phyloP scores from a whole-genome alignment of 2,797 vertebrate species.

The Poeciliopsis turneri region DNA sequence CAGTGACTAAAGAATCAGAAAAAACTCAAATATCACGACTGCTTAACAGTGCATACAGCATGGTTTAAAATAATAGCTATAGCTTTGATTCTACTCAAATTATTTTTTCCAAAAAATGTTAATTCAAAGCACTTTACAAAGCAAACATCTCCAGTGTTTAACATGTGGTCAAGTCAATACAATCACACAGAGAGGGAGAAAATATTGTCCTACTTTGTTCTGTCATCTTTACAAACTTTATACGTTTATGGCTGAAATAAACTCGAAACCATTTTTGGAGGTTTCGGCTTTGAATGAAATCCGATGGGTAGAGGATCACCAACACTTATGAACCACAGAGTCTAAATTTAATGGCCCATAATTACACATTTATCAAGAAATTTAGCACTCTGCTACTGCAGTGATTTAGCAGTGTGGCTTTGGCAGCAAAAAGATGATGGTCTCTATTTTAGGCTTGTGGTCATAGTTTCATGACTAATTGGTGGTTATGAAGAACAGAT shows the following conservation, averaged over 20 bases:
- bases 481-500: neutral
- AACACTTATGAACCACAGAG: neutral
- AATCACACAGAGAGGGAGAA: neutral
- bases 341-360: neutral
- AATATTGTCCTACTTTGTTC: neutral
- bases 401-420: too few relatives aligned
- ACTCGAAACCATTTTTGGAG: neutral
- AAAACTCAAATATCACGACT: too few relatives aligned
- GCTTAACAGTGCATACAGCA: too few relatives aligned
- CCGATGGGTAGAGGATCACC: neutral
- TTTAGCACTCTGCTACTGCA: neutral
- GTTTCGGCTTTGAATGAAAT: neutral
- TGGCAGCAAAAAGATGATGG: too few relatives aligned
- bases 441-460: neutral
- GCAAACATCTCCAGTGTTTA: too few relatives aligned
- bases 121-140: too few relatives aligned
- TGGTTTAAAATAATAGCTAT: too few relatives aligned
- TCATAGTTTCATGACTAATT: neutral
- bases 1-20: neutral
- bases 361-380: neutral
- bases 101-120: too few relatives aligned
- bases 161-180: too few relatives aligned
- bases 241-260: neutral
- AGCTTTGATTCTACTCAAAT: too few relatives aligned
- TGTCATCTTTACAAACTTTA: neutral